Base-by-base conservation (phyloP, 1,140 invertebrate genomes). In the Coptotermes formosanus region DNA sequence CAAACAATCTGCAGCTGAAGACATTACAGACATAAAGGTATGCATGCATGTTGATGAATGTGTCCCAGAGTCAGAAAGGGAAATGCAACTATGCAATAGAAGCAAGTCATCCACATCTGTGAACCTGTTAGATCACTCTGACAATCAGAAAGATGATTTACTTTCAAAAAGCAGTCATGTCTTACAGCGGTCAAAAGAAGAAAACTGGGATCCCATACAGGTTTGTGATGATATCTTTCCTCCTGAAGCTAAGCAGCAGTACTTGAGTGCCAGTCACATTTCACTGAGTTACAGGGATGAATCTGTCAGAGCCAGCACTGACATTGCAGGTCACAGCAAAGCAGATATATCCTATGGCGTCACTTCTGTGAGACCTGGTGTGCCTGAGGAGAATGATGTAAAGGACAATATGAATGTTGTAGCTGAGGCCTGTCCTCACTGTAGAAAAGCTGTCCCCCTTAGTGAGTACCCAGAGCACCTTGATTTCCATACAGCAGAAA, bases 401-500 rank as follows among this genome's bases (percentile, higher is more conserved):
- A 16, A 55, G 52, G 16, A 30, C 25, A 75, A 30, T 75, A 3
- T 14, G 64, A 30, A 30, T 30, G 25, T 75, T 30, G n/a, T 75
- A 30, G 9, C 25, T 64, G 84, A 85, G 64, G 25, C 1, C 38
- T 85, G 59, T 48, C 38, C 84, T 19, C 32, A 86, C 30, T 82
- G 45, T 45, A 55, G 52, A 45, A 43, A 93, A 88, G 92, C 90
- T 88, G 92, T 96, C 55, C 89, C 91, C 45, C 30, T 90, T n/a
- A 90, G 91, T 11, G 94, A 94, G 87, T 92, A 94, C 89, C 86
- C 89, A 23, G 93, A 94, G 88, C 95, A 96, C 89, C 90, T 92
- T 86, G 95, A 96, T 90, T 96, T 93, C 90, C 95, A 96, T 89
- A 90, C 94, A 87, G 95, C 95, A 9, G 94, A 94, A 88, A 93